Percentiles rank a stretch among this genome's conserved stretches.
Conservation (phyloP, 1,140 invertebrate genomes). For the Papilio helenus region DNA sequence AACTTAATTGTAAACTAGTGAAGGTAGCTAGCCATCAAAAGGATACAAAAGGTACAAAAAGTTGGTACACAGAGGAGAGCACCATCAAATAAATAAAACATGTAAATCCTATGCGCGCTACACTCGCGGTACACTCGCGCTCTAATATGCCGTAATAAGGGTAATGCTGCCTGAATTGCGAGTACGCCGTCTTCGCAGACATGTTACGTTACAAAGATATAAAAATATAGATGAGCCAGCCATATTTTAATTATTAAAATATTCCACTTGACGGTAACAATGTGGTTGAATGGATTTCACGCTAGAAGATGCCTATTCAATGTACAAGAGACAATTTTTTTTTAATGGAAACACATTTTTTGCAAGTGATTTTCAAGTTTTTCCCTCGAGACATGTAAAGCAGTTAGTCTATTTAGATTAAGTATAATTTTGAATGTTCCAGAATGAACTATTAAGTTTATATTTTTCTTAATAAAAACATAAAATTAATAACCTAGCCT, state of each 20-base stretch:
- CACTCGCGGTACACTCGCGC: slow-evolving; percentile 23
- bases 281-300: no score
- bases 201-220: neutral
- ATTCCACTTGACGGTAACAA: no score
- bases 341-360: no score
- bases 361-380: no score
- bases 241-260: neutral
- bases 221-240: neutral
- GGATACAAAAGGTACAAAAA: slow-evolving; percentile 18
- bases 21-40: neutral
- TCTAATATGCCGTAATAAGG: slow-evolving; percentile 46
- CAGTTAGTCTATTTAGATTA: no score
- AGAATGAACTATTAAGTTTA: no score
- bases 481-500: no score
- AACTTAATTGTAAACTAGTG: neutral
- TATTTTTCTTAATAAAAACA: no score
- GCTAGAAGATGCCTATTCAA: no score
- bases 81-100: slow-evolving; percentile 35
- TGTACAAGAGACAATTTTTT: no score
- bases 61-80: neutral
- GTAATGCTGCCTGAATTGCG: slow-evolving; percentile 45
- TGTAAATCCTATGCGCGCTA: slow-evolving; percentile 42
- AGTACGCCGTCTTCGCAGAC: slow-evolving; percentile 29
- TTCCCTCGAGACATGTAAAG: no score
- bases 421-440: no score